These are phyloP conservation scores for Melanaphis sacchari DNA, from an alignment of 1,140 invertebrate genomes.

Conservation along the genomic window DNA sequence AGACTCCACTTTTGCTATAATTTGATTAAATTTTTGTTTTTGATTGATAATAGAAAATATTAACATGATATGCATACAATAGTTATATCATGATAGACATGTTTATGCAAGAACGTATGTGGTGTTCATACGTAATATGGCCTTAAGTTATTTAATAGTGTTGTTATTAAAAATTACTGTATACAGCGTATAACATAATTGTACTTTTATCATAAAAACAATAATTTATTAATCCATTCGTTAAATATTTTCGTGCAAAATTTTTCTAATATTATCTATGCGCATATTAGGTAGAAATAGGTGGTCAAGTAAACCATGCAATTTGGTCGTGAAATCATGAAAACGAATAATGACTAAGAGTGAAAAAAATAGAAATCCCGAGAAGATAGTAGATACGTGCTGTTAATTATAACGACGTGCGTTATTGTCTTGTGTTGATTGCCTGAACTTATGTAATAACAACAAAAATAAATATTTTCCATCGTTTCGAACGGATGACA, in stretches of 20 bases:
- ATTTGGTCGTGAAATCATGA: conserved; percentile 1
- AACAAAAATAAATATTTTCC: conserved; percentile 14
- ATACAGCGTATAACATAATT: not conserved
- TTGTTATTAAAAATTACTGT: not conserved
- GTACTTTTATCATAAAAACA: not conserved
- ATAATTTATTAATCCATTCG: too few relatives aligned
- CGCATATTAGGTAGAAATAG: not conserved
- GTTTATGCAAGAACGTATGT: not conserved
- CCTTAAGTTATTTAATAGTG: too few relatives aligned
- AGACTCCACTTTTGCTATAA: not conserved
- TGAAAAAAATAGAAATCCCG: not conserved
- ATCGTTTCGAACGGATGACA: not conserved
- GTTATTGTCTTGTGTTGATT: conserved; percentile 6
- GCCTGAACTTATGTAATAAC: not conserved
- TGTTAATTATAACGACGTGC: not conserved
- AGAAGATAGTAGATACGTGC: not conserved
- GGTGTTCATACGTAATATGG: too few relatives aligned
- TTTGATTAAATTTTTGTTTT: not conserved
- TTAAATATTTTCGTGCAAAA: not conserved
- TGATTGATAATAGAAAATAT: not conserved
- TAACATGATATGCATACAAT: too few relatives aligned
- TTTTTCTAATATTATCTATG: not conserved
- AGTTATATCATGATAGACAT: not conserved
- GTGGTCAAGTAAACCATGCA: not conserved
- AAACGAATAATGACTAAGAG: not conserved